Base-by-base conservation (phyloP, 2,888 invertebrate genomes). In the Eremobia ochroleuca region DNA sequence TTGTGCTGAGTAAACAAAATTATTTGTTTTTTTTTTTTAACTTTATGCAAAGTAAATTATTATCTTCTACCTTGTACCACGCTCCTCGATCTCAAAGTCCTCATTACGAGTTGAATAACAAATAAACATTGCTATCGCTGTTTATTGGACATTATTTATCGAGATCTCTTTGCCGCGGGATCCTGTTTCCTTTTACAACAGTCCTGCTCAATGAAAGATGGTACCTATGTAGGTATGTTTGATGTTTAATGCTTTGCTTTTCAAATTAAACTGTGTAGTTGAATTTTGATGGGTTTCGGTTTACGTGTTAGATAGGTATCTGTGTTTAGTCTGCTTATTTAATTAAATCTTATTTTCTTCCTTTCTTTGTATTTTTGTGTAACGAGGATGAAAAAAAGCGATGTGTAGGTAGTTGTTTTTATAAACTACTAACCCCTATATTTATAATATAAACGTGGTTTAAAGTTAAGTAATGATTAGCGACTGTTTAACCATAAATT, bases 61-160 rank as follows among this genome's bases (percentile, higher is more conserved):
- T 1, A 34, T 37, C 69, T 71, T 81, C 1, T 79, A 11, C 31
- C 79, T 86, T 87, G 83, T 67, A 84, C 87, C 86, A 81, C 18
- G 68, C 73, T 43, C 58, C 64, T 46, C 68, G 85, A 79, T 86
- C 81, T 85, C 72, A 88, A 87, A 87, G 91, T 91, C 90, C 92
- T 94, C 91, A 93, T 94, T 94, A 94, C 91, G 90, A 93, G 91
- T 92, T 89, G 92, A 93, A 93, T 93, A 94, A 93, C 93, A 94
- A 94, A 94, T 94, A 94, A 94, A 94, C 91, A 92, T 90, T 83
- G 90, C 84, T 83, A 90, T 89, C 91, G 90, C 88, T 91, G 90
- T 93, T 93, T 92, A 93, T 94, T 93, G 93, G 92, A 92, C 92
- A 92, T 93, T 94, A 93, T 94, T 94, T 94, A 93, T 92, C 89